Percentiles rank a stretch among this genome's conserved stretches.
Conservation (phyloP, 1,140 invertebrate species). For the Camponotus floridanus region DNA sequence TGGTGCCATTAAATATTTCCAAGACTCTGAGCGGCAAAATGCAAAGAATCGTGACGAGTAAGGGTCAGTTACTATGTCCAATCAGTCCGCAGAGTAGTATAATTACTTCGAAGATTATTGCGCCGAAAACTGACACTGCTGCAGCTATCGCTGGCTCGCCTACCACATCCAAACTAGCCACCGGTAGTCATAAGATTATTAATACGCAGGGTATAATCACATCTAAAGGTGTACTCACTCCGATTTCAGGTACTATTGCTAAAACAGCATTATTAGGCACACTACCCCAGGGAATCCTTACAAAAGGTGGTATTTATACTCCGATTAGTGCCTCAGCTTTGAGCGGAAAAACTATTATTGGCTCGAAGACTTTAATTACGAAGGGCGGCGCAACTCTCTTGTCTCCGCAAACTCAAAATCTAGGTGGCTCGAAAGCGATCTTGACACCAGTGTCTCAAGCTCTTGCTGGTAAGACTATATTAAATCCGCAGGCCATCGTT, state of each 20-base stretch:
- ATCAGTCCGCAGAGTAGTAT: slow-evolving; percentile 73
- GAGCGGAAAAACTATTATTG: slow-evolving; percentile 76
- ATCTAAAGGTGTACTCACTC: slow-evolving; percentile 77
- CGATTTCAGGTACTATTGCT: slow-evolving; percentile 72
- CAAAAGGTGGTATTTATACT: slow-evolving; percentile 80
- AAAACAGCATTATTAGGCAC: slow-evolving; percentile 74
- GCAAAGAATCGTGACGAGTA: slow-evolving; percentile 85
- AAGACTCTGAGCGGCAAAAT: slow-evolving; percentile 78
- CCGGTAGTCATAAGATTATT: slow-evolving; percentile 78
- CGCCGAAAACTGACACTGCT: slow-evolving; percentile 75
- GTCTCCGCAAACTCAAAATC: slow-evolving; percentile 62
- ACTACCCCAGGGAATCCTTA: slow-evolving; percentile 76
- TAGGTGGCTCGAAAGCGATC: slow-evolving; percentile 86
- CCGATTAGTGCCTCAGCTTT: slow-evolving; percentile 75
- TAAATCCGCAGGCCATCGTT: slow-evolving; percentile 76
- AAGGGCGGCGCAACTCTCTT: slow-evolving; percentile 76
- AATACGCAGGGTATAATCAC: slow-evolving; percentile 76
- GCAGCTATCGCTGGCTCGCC: slow-evolving; percentile 57
- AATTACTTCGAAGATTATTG: slow-evolving; percentile 85
- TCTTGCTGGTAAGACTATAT: slow-evolving; percentile 73
- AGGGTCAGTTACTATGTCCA: slow-evolving; percentile 78
- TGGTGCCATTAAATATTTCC: slow-evolving; percentile 78
- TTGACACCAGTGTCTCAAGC: slow-evolving; percentile 81
- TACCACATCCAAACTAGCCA: slow-evolving; percentile 85
- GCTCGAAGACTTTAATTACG: slow-evolving; percentile 76